phyloP scores from a whole-genome alignment of 2,113 vertebrate species.

The Miniopterus natalensis region DNA sequence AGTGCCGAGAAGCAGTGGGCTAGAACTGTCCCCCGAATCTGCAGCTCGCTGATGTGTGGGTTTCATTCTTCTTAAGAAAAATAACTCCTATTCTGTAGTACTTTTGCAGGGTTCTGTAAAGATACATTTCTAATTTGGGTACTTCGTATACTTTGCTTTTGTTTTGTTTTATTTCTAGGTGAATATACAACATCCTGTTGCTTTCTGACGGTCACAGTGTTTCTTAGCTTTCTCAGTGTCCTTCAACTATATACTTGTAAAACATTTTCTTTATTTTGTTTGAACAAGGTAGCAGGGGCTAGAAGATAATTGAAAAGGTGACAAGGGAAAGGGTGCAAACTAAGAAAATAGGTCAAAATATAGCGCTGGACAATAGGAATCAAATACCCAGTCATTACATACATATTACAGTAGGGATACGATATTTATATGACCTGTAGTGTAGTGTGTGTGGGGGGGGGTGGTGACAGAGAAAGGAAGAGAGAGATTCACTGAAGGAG shows the following conservation, averaged over 20 bases:
- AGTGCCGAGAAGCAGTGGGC: conserved; percentile 65
- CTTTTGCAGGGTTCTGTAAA: conserved; percentile 61
- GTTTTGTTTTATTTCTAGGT: conserved; percentile 46
- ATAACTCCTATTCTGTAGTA: conserved; percentile 54
- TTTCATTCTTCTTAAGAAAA: conserved; percentile 77
- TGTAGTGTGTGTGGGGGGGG: too few species aligned
- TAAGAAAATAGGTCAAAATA: conserved; percentile 36
- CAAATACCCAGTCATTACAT: conserved; percentile 5
- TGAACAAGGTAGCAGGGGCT: background rate
- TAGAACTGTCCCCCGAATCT: conserved; percentile 76
- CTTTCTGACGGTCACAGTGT: background rate
- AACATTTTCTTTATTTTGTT: background rate
- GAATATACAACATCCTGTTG: background rate
- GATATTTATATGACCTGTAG: background rate
- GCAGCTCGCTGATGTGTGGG: conserved; percentile 70
- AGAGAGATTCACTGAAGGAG: background rate
- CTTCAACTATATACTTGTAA: conserved; percentile 30
- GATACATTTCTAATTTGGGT: conserved; percentile 51
- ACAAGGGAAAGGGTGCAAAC: background rate
- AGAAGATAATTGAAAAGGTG: background rate
- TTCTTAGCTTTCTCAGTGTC: conserved; percentile 44
- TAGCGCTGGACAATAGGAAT: background rate
- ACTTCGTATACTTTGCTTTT: conserved; percentile 43
- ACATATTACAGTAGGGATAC: background rate
- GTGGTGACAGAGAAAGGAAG: background rate